A percentile compares a stretch with the other conserved stretches of the same genome.
Evolutionary conservation across 2,888 invertebrate species (phyloP).

Genomic region (Dicyrtomina minuta): DNA sequence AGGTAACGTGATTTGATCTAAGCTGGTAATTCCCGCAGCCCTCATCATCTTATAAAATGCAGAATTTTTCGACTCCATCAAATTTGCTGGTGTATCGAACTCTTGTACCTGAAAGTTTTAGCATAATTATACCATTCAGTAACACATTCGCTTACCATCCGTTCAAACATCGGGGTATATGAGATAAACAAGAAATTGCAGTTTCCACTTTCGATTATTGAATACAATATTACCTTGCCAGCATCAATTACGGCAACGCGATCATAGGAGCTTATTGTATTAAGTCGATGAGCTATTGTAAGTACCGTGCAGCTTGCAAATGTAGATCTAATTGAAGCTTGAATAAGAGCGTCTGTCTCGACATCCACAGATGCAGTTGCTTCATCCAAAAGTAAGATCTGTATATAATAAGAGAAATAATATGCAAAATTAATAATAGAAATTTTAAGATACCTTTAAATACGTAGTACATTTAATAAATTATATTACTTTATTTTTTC

Average conservation of each 20-base stretch:
- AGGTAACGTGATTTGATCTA: conserved; percentile 25
- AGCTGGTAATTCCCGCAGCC: conserved; percentile 53
- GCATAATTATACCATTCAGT: conserved; percentile 51
- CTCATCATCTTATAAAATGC: conserved; percentile 59
- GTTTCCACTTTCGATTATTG: no score
- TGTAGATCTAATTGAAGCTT: conserved; percentile 59
- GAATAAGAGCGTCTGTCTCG: conserved; percentile 61
- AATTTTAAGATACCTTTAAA: background rate
- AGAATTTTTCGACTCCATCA: conserved; percentile 58
- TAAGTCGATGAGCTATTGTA: conserved; percentile 61
- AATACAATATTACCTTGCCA: conserved; percentile 55
- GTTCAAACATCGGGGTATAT: no score
- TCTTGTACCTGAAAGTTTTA: conserved; percentile 56
- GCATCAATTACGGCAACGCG: conserved; percentile 54
- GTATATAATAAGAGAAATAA: conserved; percentile 14
- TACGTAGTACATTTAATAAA: no score
- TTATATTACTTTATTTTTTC: conserved; percentile 54
- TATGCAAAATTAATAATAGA: background rate
- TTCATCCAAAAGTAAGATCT: conserved; percentile 61
- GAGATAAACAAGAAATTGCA: background rate
- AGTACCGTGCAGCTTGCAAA: conserved; percentile 60
- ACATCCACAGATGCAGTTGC: conserved; percentile 62
- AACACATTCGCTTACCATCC: no score
- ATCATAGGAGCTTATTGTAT: conserved; percentile 59
- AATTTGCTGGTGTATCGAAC: conserved; percentile 58